Evolutionary conservation across 2,888 invertebrate species (phyloP).

Genomic region (Druceiella hillmani): DNA sequence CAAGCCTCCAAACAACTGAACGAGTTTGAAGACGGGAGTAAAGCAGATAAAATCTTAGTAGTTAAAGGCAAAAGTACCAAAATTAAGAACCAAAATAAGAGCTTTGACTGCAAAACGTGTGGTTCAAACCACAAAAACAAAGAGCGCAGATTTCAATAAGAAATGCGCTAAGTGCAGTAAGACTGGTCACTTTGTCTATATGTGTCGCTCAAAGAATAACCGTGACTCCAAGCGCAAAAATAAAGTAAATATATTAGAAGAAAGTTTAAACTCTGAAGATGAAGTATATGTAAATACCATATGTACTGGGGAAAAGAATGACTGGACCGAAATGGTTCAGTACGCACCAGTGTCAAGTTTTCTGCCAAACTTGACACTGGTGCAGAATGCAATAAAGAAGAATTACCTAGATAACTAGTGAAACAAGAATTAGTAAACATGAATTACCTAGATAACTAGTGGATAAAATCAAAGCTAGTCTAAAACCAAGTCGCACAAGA

Average conservation of each 20-base stretch:
- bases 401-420: slow-evolving; percentile 8
- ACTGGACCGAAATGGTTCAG: slow-evolving; percentile 15
- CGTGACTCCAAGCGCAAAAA: slow-evolving; percentile 12
- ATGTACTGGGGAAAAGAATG: slow-evolving; percentile 11
- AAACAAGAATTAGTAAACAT: too few species aligned
- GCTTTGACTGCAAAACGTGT: slow-evolving; percentile 10
- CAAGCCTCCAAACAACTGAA: slow-evolving; percentile 14
- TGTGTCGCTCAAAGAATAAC: slow-evolving; percentile 8
- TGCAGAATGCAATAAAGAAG: slow-evolving; percentile 15
- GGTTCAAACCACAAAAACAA: slow-evolving; percentile 9
- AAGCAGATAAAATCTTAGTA: slow-evolving; percentile 9
- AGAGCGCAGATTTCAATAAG: slow-evolving; percentile 12
- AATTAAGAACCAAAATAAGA: slow-evolving; percentile 6
- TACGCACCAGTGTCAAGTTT: slow-evolving; percentile 8
- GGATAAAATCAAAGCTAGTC: slow-evolving; percentile 7
- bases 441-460: slow-evolving; percentile 9
- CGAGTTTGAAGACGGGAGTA: slow-evolving; percentile 10
- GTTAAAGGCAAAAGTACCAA: slow-evolving; percentile 8
- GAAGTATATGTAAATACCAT: slow-evolving; percentile 12
- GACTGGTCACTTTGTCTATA: slow-evolving; percentile 9
- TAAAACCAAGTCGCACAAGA: slow-evolving; percentile 17
- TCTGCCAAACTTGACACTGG: slow-evolving; percentile 14
- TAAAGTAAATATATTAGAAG: slow-evolving; percentile 10
- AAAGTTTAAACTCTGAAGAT: slow-evolving; percentile 10
- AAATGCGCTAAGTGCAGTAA: slow-evolving; percentile 10